Base-by-base conservation (phyloP, 2,113 vertebrate species). In the Spea multiplicata region DNA sequence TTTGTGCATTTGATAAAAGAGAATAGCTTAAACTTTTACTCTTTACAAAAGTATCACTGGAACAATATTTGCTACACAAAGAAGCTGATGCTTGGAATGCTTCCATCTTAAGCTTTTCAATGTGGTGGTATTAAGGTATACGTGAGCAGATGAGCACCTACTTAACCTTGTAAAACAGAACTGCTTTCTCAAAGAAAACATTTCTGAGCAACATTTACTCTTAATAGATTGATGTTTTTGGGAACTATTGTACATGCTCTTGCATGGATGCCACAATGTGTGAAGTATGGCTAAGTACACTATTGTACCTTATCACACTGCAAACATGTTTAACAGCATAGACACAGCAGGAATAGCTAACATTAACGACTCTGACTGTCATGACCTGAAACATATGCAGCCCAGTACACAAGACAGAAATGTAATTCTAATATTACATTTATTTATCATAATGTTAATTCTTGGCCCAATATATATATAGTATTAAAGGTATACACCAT, bases 161-260 rank as follows among this genome's bases (percentile, higher is more conserved):
- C 70, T 79, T 79, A 79, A 73, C 70, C 67, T 72, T 67, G 70
- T 73, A 73, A 73, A 79, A 61, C 52, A 66, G 49, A 17, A 48
- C 70, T 73, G 77, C 67, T 79, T 49, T 73, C 57, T 66, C 70
- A 73, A 73, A 73, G 70, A 79, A 79, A 67, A 73, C 70, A 79
- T 73, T 79, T 79, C 77, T 73, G 49, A 72, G 62, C 70, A 73
- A 71, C 70, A 79, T 73, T 79, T 79, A 79, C 77, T 73, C 61
- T 79, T 9, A 73, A 67, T 49, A 79, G 70, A 78, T 78, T 78
- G 76, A 79, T 79, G 77, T 66, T 59, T 59, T 59, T 72, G 17
- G 52, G 57, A 79, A 72, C 69, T 62, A 79, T 72, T 79, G 70
- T 75, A 47, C 47, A 16, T 64, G 61, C 17, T 13, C 61, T 45